Evolutionary conservation across 2,113 vertebrate genomes (phyloP).

Genomic region (Lonchura striata): DNA sequence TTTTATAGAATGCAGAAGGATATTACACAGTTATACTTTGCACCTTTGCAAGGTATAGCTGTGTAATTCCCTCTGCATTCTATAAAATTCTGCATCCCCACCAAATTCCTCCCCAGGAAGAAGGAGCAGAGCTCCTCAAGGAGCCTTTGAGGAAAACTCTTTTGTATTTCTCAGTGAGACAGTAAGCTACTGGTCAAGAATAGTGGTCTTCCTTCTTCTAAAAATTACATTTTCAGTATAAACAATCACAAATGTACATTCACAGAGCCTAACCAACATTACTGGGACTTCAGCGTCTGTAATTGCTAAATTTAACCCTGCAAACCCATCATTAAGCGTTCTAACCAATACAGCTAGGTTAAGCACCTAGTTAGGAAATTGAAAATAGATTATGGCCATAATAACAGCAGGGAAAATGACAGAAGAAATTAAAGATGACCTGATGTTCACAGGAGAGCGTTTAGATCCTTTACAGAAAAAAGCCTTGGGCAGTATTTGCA

Average conservation of each 20-base stretch:
- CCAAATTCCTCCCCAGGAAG: background rate
- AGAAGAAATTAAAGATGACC: constrained; percentile 3
- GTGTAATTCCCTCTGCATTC: too few relatives aligned
- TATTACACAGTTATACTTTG: background rate
- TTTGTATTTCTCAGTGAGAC: background rate
- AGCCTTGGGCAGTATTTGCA: constrained; percentile 22
- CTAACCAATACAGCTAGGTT: background rate
- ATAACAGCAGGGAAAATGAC: background rate
- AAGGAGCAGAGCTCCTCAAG: background rate
- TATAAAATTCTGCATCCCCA: too few relatives aligned
- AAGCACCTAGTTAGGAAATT: background rate
- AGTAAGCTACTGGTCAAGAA: background rate
- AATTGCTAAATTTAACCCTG: constrained; percentile 8
- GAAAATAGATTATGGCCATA: background rate
- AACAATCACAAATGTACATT: background rate
- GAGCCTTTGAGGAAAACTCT: background rate
- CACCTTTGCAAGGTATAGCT: background rate
- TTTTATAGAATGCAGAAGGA: background rate
- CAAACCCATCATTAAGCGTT: background rate
- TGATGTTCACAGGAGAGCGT: background rate
- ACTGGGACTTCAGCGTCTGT: background rate
- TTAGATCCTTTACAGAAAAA: background rate
- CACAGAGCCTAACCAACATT: background rate
- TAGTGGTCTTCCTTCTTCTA: background rate
- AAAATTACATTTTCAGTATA: background rate